Evolutionary conservation across 2,888 invertebrate genomes (phyloP), one percentile per base, ranked within the genome.

Genomic region (Ceraclea dissimilis): DNA sequence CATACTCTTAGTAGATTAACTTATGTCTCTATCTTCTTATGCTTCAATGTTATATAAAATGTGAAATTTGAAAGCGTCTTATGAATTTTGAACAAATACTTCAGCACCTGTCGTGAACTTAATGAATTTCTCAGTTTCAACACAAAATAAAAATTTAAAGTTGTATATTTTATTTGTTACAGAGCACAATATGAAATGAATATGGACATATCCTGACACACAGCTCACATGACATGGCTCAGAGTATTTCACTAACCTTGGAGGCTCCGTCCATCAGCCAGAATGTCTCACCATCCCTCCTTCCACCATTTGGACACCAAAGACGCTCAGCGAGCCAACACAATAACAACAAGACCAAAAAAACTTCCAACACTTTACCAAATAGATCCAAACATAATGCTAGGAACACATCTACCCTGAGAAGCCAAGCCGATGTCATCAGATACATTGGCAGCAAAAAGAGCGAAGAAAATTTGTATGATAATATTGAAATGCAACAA

Each of bases 311-410:
- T 20, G 56, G 56, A 10, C 51, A 59, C 49, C 58, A 58, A 43
- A 48, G 57, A 19, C 52, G 54, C 17, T 59, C 44, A 34, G 39
- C 57, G 17, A 62, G 60, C 49, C 59, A 62, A 48, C 55, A 55
- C 44, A 60, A 57, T 39, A 50, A 55, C 13, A 57, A 47, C 46
- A 58, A 53, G 51, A 51, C 17, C 22, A 52, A 47, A 13, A 60
- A 60, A 18, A 31, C 52, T 20, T 60, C 62, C 18, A 60, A 59
- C 50, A 62, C 62, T 8, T 56, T 62, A 34, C 62, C 62, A 13
- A 44, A 59, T 18, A 34, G 52, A 18, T 51, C 34, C 17, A 52
- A 58, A 33, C 44, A 53, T 2, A 39, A 49, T 8, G 43, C 50
- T 18, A 47, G 51, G 21, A 55, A 58, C 19, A 51, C 54, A 19